Evolutionary conservation across 2,888 invertebrate species (phyloP).

Genomic region (Lycia hirtaria): DNA sequence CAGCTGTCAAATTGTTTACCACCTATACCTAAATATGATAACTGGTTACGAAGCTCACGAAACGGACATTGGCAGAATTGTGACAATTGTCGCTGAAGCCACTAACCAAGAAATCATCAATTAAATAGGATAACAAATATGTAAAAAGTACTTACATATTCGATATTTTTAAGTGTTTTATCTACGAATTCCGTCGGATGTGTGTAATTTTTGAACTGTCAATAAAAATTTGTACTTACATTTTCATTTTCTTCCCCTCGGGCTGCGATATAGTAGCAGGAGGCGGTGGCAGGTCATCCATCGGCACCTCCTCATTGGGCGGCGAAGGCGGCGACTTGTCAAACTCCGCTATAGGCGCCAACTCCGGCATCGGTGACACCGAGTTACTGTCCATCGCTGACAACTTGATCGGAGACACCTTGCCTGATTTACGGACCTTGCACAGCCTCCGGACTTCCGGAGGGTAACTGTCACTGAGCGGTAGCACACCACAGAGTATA

Average conservation of each 20-base stretch:
- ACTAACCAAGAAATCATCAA: too few species aligned
- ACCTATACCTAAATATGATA: too few species aligned
- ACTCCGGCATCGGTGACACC: constrained; percentile 88
- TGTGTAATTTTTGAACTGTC: too few species aligned
- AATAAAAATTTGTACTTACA: too few species aligned
- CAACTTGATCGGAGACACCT: constrained; percentile 85
- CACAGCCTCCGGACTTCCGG: constrained; percentile 69
- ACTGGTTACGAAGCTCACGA: too few species aligned
- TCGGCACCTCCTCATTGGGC: constrained; percentile 86
- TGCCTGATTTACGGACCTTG: constrained; percentile 65
- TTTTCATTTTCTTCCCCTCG: constrained; percentile 84
- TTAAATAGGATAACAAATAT: too few species aligned
- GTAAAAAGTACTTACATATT: too few species aligned
- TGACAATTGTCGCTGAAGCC: too few species aligned
- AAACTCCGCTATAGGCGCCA: constrained; percentile 89
- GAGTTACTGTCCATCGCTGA: constrained; percentile 88
- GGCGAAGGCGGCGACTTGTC: constrained; percentile 89
- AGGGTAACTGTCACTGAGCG: constrained; percentile 48
- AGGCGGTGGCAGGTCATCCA: constrained; percentile 88
- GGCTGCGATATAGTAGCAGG: constrained; percentile 85
- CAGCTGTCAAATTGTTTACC: too few species aligned
- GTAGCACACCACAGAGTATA: constrained; percentile 5
- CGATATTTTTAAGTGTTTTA: too few species aligned
- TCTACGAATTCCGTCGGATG: too few species aligned
- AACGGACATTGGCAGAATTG: too few species aligned